Conservation (phyloP, 2,113 vertebrate species). For the Mesembrinibis cayennensis region DNA sequence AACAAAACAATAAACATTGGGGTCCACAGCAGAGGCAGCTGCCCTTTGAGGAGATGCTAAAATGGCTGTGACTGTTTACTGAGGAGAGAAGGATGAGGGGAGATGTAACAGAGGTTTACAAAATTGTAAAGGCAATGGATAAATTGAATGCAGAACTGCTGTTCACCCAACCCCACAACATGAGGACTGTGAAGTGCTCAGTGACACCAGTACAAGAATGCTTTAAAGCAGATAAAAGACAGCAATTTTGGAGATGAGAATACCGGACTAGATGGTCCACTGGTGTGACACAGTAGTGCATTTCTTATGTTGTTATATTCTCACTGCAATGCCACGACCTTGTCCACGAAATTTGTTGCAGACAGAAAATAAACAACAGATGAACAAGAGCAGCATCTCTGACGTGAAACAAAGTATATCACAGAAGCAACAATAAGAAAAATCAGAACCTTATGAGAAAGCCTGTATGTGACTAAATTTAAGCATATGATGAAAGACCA, state of each 20-base stretch:
- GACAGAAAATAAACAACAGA: constrained; percentile 42
- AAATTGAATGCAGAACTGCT: neutral
- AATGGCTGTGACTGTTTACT: neutral
- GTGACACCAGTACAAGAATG: neutral
- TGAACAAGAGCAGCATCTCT: constrained; percentile 13
- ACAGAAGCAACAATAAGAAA: constrained; percentile 34
- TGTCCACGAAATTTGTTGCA: neutral
- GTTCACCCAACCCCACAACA: neutral
- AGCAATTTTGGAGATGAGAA: neutral
- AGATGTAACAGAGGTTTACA: neutral
- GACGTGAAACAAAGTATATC: constrained; percentile 20
- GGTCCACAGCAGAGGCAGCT: neutral
- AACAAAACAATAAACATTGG: neutral
- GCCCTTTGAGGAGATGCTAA: neutral
- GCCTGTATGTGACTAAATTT: constrained; percentile 24
- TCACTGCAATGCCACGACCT: neutral
- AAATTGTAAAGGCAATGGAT: neutral
- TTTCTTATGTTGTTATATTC: neutral
- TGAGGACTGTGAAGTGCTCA: neutral
- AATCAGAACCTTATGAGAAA: constrained; percentile 50
- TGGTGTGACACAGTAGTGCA: neutral
- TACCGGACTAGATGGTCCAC: neutral
- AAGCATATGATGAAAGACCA: constrained; percentile 26
- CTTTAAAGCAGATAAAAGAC: constrained; percentile 2
- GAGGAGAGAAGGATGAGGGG: neutral